These are phyloP conservation scores for Chaetodon trifasciatus DNA, from an alignment of 2,797 vertebrate species.

Conservation along the genomic window DNA sequence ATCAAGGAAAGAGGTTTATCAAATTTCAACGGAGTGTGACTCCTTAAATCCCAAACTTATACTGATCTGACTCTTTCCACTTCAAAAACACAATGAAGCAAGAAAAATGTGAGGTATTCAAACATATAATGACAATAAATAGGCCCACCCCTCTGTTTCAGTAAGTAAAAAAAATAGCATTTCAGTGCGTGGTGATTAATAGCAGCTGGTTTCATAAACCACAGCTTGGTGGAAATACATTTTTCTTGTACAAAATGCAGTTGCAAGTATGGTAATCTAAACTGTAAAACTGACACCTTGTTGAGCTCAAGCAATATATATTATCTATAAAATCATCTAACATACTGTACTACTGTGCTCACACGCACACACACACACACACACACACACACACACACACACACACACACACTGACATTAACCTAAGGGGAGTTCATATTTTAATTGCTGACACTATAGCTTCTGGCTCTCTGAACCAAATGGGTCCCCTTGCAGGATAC, in stretches of 20 bases:
- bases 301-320: constrained; percentile 22
- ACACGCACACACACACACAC: constrained; percentile 34
- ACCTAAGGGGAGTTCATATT: constrained; percentile 74
- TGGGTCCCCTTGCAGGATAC: constrained; percentile 80
- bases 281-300: constrained; percentile 11
- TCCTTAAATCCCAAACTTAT: not conserved
- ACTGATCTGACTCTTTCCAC: not conserved
- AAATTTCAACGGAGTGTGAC: constrained; percentile 6
- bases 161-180: not conserved
- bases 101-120: not conserved
- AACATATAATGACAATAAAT: not conserved
- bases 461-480: constrained; percentile 81
- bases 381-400: constrained; percentile 29
- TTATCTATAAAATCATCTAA: constrained; percentile 9
- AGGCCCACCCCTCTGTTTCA: not conserved
- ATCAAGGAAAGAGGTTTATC: constrained; percentile 15
- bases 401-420: constrained; percentile 62
- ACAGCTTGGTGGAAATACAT: not conserved
- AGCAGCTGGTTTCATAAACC: not conserved
- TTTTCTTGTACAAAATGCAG: not conserved
- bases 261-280: not conserved
- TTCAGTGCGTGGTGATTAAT: not conserved
- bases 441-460: constrained; percentile 86
- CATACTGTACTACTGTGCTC: not conserved
- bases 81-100: not conserved